Percentiles rank a stretch among this genome's conserved stretches.
Evolutionary conservation across 2,113 vertebrate species (phyloP).

Genomic region (Semnopithecus entellus): DNA sequence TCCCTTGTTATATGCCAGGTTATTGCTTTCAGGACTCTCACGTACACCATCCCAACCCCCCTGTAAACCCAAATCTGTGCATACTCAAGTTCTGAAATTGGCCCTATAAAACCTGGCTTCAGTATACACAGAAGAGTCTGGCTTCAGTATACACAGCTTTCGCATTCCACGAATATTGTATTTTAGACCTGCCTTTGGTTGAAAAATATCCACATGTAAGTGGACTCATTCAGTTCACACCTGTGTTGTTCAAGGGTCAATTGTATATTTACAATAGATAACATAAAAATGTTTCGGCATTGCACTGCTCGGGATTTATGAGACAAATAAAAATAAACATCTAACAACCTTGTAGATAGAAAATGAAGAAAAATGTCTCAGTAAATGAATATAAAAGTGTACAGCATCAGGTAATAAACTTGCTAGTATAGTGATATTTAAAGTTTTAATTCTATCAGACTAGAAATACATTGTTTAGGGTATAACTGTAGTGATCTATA

Average conservation of each 20-base stretch:
- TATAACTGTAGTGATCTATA: background rate
- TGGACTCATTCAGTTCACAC: background rate
- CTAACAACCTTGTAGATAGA: background rate
- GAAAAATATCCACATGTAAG: too few species aligned
- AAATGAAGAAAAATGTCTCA: background rate
- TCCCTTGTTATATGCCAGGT: background rate
- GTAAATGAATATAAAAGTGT: background rate
- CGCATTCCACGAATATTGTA: too few species aligned
- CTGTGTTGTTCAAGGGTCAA: background rate
- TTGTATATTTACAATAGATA: background rate
- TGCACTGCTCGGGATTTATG: background rate
- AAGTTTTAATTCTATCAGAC: background rate
- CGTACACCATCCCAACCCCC: too few species aligned
- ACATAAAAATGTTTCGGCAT: background rate
- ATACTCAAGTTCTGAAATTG: too few species aligned
- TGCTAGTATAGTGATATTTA: background rate
- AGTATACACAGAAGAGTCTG: too few species aligned
- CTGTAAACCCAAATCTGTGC: too few species aligned
- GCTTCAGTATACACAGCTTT: too few species aligned
- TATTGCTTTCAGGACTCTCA: background rate
- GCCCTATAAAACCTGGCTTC: too few species aligned
- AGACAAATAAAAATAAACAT: background rate
- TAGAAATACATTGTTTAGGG: background rate
- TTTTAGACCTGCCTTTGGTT: too few species aligned
- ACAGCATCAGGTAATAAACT: background rate